A percentile compares a stretch with the other conserved stretches of the same genome.
These are phyloP conservation scores for Drosophila ercepeae DNA, from an alignment of 1,140 invertebrate genomes.

Conservation along the genomic window DNA sequence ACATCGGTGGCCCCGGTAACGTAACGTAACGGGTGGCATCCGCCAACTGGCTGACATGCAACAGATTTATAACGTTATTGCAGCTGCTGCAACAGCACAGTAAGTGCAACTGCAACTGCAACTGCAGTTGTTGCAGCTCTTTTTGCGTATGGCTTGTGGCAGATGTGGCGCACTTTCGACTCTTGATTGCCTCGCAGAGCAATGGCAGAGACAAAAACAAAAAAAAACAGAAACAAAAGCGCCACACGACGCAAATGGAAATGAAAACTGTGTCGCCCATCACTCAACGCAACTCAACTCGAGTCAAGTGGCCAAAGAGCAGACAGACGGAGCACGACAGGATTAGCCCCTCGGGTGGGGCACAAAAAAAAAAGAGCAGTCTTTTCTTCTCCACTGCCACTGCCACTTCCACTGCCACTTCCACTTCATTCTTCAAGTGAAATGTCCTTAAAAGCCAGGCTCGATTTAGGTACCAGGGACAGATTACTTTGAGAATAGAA, in stretches of 20 bases:
- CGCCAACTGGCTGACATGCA: slow-evolving; percentile 53
- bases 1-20: slow-evolving; percentile 24
- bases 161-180: slow-evolving; percentile 38
- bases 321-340: slow-evolving; percentile 32
- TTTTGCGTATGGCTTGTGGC: slow-evolving; percentile 16
- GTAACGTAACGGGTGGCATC: neutral
- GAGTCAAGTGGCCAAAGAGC: slow-evolving; percentile 38
- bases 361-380: neutral
- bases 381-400: neutral
- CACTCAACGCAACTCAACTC: slow-evolving; percentile 34
- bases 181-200: slow-evolving; percentile 36
- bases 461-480: slow-evolving; percentile 18
- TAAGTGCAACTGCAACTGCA: neutral
- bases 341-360: slow-evolving; percentile 26
- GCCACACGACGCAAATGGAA: slow-evolving; percentile 38
- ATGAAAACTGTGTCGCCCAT: slow-evolving; percentile 54
- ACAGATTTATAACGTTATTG: slow-evolving; percentile 66
- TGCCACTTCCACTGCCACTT: too few relatives aligned
- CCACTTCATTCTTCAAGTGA: neutral
- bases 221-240: slow-evolving; percentile 25
- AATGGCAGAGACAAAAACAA: neutral
- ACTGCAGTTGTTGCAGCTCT: slow-evolving; percentile 30
- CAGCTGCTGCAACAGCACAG: too few relatives aligned
- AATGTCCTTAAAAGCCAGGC: slow-evolving; percentile 12
- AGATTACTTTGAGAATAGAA: neutral